These are phyloP conservation scores for Trissolcus japonicus DNA, from an alignment of 2,888 invertebrate genomes.

Conservation along the genomic window DNA sequence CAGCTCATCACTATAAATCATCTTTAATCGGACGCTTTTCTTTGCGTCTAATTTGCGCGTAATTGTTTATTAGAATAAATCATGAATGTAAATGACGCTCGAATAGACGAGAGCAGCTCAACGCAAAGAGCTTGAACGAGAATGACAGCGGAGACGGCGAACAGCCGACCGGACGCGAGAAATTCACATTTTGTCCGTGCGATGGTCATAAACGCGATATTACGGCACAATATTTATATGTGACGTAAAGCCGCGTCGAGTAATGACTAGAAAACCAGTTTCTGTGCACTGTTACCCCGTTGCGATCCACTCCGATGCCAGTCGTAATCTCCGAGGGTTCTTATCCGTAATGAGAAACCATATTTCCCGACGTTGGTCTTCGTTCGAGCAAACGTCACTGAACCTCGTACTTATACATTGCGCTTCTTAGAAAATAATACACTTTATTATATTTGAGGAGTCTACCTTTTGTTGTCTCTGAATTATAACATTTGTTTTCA, in stretches of 20 bases:
- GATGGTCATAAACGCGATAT: constrained; percentile 58
- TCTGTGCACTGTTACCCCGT: constrained; percentile 51
- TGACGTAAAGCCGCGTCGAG: constrained; percentile 60
- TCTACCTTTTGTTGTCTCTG: no score
- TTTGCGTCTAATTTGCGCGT: constrained; percentile 34
- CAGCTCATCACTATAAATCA: constrained; percentile 34
- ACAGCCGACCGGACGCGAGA: constrained; percentile 21
- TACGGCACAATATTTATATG: constrained; percentile 61
- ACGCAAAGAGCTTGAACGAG: constrained; percentile 19
- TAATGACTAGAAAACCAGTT: constrained; percentile 63
- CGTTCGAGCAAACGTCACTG: constrained; percentile 37
- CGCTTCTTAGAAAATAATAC: no score
- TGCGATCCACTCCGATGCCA: constrained; percentile 39
- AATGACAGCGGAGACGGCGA: constrained; percentile 35
- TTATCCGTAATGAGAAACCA: constrained; percentile 58
- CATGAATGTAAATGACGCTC: constrained; percentile 25
- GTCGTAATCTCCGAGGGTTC: constrained; percentile 56
- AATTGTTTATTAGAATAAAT: constrained; percentile 49
- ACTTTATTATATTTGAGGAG: no score
- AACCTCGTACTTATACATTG: constrained; percentile 27
- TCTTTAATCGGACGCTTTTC: constrained; percentile 29
- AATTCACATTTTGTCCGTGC: constrained; percentile 54
- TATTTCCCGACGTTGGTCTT: constrained; percentile 48
- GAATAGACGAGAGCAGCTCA: constrained; percentile 16
- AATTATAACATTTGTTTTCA: no score